Conservation (phyloP, 2,113 vertebrate species). For the Salvator merianae region DNA sequence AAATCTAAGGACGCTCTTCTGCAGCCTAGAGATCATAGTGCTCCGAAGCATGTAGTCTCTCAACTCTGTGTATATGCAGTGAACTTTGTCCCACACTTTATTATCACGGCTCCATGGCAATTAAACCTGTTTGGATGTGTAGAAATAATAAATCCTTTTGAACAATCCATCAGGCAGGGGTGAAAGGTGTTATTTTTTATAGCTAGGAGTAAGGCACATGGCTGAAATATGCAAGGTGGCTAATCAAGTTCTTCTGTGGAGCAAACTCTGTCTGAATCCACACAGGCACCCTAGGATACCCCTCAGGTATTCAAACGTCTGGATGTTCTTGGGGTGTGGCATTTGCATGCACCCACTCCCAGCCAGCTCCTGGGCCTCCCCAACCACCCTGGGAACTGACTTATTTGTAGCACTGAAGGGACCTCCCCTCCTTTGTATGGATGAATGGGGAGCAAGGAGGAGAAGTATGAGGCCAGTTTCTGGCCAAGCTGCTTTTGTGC, state of each 20-base stretch:
- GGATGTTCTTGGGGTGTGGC: too few species aligned
- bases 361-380: too few species aligned
- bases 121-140: neutral
- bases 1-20: accelerated
- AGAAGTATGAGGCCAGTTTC: too few species aligned
- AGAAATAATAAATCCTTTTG: neutral
- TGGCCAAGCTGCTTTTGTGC: too few species aligned
- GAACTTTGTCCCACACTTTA: neutral
- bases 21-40: neutral
- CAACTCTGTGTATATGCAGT: neutral
- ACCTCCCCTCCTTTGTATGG: too few species aligned
- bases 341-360: too few species aligned
- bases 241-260: neutral
- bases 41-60: neutral
- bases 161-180: neutral
- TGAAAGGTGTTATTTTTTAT: neutral
- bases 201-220: neutral
- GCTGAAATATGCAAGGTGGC: neutral
- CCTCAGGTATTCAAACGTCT: too few species aligned
- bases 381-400: too few species aligned
- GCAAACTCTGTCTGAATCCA: neutral
- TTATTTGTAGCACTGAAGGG: too few species aligned
- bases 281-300: too few species aligned
- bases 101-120: neutral
- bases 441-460: too few species aligned